Base-by-base conservation (phyloP, 1,140 invertebrate genomes). In the Drosophila mojavensis region DNA sequence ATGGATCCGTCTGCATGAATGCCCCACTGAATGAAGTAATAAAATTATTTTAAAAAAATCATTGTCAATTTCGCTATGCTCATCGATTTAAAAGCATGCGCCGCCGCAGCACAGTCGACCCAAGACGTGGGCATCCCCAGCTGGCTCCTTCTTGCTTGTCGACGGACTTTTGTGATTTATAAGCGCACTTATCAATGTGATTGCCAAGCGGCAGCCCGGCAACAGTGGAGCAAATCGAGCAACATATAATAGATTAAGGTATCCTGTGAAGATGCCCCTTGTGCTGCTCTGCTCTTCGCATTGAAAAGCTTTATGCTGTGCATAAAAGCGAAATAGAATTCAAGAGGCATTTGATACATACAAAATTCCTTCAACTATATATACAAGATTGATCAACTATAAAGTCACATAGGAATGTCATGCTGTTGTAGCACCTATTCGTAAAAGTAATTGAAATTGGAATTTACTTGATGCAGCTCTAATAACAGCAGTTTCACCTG, bases 31-130 rank as follows among this genome's bases (percentile, higher is more conserved):
- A 89, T 81, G 84, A 81, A 89, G 82, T 81, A 89, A 89, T 89
- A 89, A 89, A 89, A 89, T 89, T 89, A 89, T 89, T 89, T 84
- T 81, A 78, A 83, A 78, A 83, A 89, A 83, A 89, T 89, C 79
- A 89, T 89, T 89, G 80, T 89, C 84, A 89, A 84, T 89, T 84
- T 73, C 56, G 78, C 74, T 70, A 75, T 89, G 74, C 70, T 89
- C 84, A 89, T 89, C 84, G 84, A 84, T 89, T 83, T 81, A 81
- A 89, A 89, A 89, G 84, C 80, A 78, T 69, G 71, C 67, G 58
- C 20, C 20, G 20, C 55, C 36, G 53, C 13, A 20, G 20, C 20
- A 55, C 41, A 13, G 28, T 30, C 59, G 26, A 56, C 17, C n/a
- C 24, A 11, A 26, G 17, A 24, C 20, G 3, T 24, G 20, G 20